Evolutionary conservation across 2,888 invertebrate species (phyloP), one percentile per base, ranked within the genome.

Genomic region (Choristoneura rosaceana): DNA sequence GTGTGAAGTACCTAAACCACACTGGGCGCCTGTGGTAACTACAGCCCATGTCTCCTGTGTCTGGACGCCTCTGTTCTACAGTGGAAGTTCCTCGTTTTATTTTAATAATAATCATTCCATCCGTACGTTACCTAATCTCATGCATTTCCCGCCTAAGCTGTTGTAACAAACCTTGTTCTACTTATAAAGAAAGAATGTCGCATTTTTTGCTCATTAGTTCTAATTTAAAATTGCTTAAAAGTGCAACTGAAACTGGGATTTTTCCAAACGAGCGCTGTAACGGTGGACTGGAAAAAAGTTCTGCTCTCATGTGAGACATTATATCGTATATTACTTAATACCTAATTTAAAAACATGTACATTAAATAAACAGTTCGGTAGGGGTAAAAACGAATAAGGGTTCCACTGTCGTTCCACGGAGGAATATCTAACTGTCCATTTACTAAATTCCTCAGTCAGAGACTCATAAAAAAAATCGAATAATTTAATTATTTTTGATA

Each of bases 301-400:
- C 17, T 5, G 3, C 15, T 17, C 60, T 60, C 59, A 9, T 4
- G 68, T 33, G 47, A 60, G 14, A 60, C 68, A 47, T 60, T 68
- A 45, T 14, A 9, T 17, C 3, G 61, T 17, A 43, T 55, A 55
- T 61, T 61, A 61, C 43, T 61, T 61, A 61, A 1, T 4, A 3
- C 3, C 7, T 43, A 61, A 61, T 43, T n/a, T 43, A 25, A 17
- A 61, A 17, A 43, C 43, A 4, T 61, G 61, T 15, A 38, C 61
- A 43, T 43, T 60, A 14, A 25, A 55, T 33, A 9, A 15, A 52
- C 52, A 9, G 15, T 17, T 52, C 17, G 15, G 52, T 17, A 52
- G 17, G 8, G 8, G 17, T 17, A 52, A 9, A 17, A 52, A 43
- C 43, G 4, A 17, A 50, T n/a, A n/a, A 15, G 52, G 52, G 2